Evolutionary conservation across 2,797 vertebrate genomes (phyloP), one percentile per base, ranked within the genome.

Genomic region (Mus spretus): DNA sequence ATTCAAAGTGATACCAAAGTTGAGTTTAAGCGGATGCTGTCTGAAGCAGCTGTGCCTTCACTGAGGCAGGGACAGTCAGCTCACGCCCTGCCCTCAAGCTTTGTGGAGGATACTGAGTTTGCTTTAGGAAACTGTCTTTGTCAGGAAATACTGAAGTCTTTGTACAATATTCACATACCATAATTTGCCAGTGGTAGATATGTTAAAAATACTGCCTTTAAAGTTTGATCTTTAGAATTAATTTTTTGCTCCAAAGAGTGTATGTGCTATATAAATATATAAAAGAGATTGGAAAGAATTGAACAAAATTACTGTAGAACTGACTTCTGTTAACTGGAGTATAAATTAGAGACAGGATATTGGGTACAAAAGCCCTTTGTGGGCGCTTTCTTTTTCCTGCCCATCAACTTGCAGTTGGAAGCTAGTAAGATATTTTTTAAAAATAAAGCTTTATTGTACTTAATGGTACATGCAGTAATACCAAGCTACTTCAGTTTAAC

Each of bases 361-460:
- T 70, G 31, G 34, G 1, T 53, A 78, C 6, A 31, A 47, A 55
- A 47, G 44, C 22, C 57, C 9, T 65, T 79, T 90, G 12, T 75
- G 13, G 4, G 37, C 91, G 11, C n/a, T 17, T 85, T 67, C 24
- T 55, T 15, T 85, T 88, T 83, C 57, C n/a, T 96, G 44, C 31
- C 50, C 4, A n/a, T 63, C 31, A 80, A 57, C 74, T 95, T 80
- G 15, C 14, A 90, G 12, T 80, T 93, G 63, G 15, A 86, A 92
- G 67, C 80, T 78, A 61, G 53, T 89, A 89, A 85, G 91, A 87
- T 37, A 74, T 74, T 89, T 77, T 59, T 31, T 59, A n/a, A 65
- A 94, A 89, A 77, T 24, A 77, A 91, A n/a, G 28, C 70, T 70
- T 94, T 37, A 74, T 96, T 95, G 17, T 95, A 57, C 87, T 82